phyloP scores from a whole-genome alignment of 2,888 invertebrate genomes.

The Anodontia alba region DNA sequence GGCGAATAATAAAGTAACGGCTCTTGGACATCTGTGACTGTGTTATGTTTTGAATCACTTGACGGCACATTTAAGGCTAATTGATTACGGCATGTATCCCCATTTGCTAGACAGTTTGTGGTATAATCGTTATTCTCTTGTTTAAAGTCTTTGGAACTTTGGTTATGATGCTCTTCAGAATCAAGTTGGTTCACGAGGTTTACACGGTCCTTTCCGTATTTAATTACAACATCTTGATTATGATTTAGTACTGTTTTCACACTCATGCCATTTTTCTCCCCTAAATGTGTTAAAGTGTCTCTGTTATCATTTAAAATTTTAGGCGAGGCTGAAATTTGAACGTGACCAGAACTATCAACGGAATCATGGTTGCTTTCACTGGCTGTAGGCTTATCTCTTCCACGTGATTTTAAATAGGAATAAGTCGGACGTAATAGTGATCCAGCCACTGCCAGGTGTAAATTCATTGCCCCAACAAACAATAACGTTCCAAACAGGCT shows the following conservation, averaged over 20 bases:
- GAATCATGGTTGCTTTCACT: not conserved
- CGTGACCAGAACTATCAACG: no score
- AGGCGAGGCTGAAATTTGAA: no score
- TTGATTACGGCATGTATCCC: no score
- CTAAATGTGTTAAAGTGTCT: not conserved
- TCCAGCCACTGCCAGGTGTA: conserved; percentile 52
- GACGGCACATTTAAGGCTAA: no score
- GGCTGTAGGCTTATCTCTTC: not conserved
- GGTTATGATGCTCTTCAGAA: not conserved
- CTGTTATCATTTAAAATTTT: not conserved
- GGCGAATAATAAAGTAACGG: not conserved
- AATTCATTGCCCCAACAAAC: conserved; percentile 40
- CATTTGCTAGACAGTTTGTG: not conserved
- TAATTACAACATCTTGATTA: not conserved
- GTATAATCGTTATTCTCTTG: not conserved
- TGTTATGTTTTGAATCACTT: no score
- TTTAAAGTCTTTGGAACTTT: not conserved
- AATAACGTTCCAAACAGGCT: conserved; percentile 55
- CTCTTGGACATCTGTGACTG: not conserved
- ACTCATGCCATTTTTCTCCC: not conserved
- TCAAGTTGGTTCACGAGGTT: not conserved
- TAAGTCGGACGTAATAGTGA: conserved; percentile 50
- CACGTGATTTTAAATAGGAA: not conserved
- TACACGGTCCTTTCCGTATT: not conserved
- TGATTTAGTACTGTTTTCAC: not conserved